Base-by-base conservation (phyloP, 2,888 invertebrate species). In the Graphium colonna region DNA sequence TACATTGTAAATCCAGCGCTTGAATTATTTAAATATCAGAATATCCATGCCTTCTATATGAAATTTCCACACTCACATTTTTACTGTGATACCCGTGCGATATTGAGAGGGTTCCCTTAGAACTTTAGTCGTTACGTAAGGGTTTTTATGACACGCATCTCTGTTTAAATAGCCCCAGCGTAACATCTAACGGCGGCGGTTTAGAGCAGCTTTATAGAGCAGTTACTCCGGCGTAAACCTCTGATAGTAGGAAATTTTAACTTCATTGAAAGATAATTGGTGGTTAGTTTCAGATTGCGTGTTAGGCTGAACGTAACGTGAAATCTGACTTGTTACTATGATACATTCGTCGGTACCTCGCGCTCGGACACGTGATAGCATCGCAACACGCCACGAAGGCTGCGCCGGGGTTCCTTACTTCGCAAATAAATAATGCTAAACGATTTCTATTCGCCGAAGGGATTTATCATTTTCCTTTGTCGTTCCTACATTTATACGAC, bases 391-490 rank as follows among this genome's bases (percentile, higher is more conserved):
- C 53, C 53, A 53, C 53, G 53, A 53, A 53, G 53, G 41, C 49
- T 31, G 48, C 43, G 48, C 44, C 18, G 48, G 33, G 53, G 41
- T 53, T 38, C 44, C 49, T 48, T 49, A 53, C 48, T 44, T 18
- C 8, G 49, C 44, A 53, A 53, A 53, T 53, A 53, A 53, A 53
- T 53, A 53, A 49, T 49, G 49, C 53, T 53, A 49, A 49, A 49
- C 40, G 48, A 53, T 53, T 49, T 44, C 44, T 49, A 48, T 49
- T 53, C 49, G 18, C 28, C 39, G 48, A 43, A 48, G 44, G 44
- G 54, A 44, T 54, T 49, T 54, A 54, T 54, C 54, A 54, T 54
- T 45, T 54, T 16, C 39, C 40, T 54, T 54, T 44, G 49, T 54
- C 44, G 49, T 49, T 33, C 8, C 33, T 39, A 3, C 33, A 26